Base-by-base conservation (phyloP, 2,797 vertebrate species). In the Lutjanus argentimaculatus region DNA sequence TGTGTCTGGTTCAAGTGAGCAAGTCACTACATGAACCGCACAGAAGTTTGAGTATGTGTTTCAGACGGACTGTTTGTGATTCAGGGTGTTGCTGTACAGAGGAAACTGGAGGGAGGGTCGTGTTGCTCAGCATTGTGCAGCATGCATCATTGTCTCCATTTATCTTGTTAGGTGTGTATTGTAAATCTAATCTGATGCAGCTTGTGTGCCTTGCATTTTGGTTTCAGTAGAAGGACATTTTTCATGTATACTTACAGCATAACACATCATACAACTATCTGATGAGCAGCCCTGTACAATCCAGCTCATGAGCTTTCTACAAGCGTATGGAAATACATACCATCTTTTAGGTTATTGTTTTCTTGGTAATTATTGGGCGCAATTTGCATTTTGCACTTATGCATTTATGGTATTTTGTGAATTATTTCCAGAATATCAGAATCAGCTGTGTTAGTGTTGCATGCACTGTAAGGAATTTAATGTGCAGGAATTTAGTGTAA, bases 121-220 rank as follows among this genome's bases (percentile, higher is more conserved):
- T 40, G 74, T 15, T 63, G 72, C 62, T 62, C 45, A 36, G 30
- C 48, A 13, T 30, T 68, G 72, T 65, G 70, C 74, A 30, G 64
- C 59, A 72, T 75, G 70, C 65, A 78, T 81, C 69, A 75, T n/a
- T 53, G 63, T 84, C 48, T 76, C 74, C 77, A 77, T 82, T 77
- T 49, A 74, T 84, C 78, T 77, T 68, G 70, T 49, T 59, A 19
- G 65, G 65, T 66, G 19, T 19, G 56, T 55, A 17, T 66, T 67
- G 45, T 66, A 68, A 68, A 81, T 83, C 75, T 14, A 36, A 79
- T 63, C 45, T 42, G 71, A 64, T 36, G 17, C 45, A 19, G 45
- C 77, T 75, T 79, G 71, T 70, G 64, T 30, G 56, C 57, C 4
- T 52, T 69, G 79, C 55, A 66, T 79, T 79, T 69, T 16, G 5